Evolutionary conservation across 2,888 invertebrate species (phyloP), one percentile per base, ranked within the genome.

Genomic region (Dynastes hyllus): DNA sequence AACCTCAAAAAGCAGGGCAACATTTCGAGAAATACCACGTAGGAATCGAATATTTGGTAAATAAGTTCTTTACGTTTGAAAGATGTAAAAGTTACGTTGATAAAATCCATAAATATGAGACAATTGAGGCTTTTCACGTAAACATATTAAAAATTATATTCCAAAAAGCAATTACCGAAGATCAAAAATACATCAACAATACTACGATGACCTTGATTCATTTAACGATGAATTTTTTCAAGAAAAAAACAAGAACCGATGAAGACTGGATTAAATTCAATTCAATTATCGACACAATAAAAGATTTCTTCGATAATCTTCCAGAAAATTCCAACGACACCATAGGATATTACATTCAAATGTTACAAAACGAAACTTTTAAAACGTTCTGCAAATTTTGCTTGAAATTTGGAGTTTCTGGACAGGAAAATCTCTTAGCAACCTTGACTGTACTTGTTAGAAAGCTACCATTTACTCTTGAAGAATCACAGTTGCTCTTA

Each of bases 1-100:
- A 94, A 85, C 94, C 94, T 0, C 93, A 93, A 80, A 94, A 94
- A 88, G 92, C 92, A 2, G 92, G 93, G 0, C 92, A 92, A 82
- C 91, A 94, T 73, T 93, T 94, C 82, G 88, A 92, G 63, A 91
- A 91, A 77, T 92, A 93, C 85, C 90, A 92, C 78, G 86, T 89
- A 76, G 91, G 92, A n/a, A 90, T 94, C 37, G 89, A 89, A 8
- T 90, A 91, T 82, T 86, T 95, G 66, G 91, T 95, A 55, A 87
- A 92, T 0, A 89, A 90, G 82, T 92, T 91, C 84, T 92, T 93
- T 92, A 90, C 91, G 0, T 81, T 88, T 11, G 89, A 91, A 16
- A 92, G 92, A 80, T 93, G 92, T 80, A 85, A 89, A 78, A 91
- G 90, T 84, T 89, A 92, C 75, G 90, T 91, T 73, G 89, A 90